A percentile compares a stretch with the other conserved stretches of the same genome.
These are phyloP conservation scores for Acanthaster planci DNA, from an alignment of 35 echinoderm and acorn worm species.

Conservation along the genomic window DNA sequence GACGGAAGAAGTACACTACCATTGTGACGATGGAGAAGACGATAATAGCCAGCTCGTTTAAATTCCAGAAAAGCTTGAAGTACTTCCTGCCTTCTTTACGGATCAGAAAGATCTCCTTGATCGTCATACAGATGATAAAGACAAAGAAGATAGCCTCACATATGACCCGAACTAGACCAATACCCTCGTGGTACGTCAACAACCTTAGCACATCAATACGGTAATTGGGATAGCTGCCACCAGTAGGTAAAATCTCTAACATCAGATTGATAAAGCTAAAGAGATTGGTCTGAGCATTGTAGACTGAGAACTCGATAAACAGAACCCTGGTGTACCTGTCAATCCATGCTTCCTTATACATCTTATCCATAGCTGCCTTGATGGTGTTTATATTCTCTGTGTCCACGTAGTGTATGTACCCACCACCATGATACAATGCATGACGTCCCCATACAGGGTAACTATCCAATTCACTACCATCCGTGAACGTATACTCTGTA, in stretches of 20 bases:
- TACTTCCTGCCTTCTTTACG: constrained; percentile 62
- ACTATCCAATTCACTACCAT: constrained; percentile 52
- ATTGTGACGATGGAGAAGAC: constrained; percentile 57
- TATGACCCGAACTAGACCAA: constrained; percentile 62
- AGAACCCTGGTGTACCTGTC: constrained; percentile 77
- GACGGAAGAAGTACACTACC: constrained; percentile 84
- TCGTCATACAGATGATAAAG: constrained; percentile 72
- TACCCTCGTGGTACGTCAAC: constrained; percentile 47
- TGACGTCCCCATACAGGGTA: constrained; percentile 84
- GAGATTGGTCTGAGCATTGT: constrained; percentile 84
- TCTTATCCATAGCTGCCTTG: constrained; percentile 17
- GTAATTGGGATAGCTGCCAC: constrained; percentile 52
- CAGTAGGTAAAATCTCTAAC: constrained; percentile 81
- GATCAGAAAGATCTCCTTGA: constrained; percentile 62
- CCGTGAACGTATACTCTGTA: constrained; percentile 71
- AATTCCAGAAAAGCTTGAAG: constrained; percentile 84
- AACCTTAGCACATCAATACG: constrained; percentile 77
- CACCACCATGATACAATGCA: constrained; percentile 78
- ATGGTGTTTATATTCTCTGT: not conserved
- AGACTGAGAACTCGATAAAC: constrained; percentile 82
- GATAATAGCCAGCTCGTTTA: constrained; percentile 71
- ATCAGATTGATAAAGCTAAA: constrained; percentile 77
- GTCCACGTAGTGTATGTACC: constrained; percentile 66
- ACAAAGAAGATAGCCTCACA: constrained; percentile 75
- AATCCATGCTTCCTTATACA: constrained; percentile 76